Conservation (phyloP, 1,140 invertebrate genomes). For the Orchestia grillus region DNA sequence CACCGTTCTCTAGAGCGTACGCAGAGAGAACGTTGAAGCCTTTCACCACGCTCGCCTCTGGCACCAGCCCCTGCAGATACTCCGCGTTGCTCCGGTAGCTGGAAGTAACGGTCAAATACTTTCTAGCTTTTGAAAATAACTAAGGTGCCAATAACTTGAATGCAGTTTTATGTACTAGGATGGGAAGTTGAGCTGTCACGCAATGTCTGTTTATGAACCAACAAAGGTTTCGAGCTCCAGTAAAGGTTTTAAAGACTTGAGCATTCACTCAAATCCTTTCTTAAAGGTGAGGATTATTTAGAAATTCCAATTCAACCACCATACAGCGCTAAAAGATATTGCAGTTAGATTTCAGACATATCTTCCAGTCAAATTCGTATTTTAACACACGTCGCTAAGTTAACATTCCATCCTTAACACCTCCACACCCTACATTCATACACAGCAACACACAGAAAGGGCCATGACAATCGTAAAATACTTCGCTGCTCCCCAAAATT, state of each 20-base stretch:
- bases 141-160: not conserved
- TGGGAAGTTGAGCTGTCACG: not conserved
- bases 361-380: not conserved
- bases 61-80: conserved; percentile 67
- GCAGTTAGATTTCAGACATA: not conserved
- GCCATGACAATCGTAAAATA: not conserved
- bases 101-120: not conserved
- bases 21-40: conserved; percentile 69
- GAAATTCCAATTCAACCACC: not conserved
- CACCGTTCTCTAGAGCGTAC: conserved; percentile 68
- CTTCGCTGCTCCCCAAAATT: not conserved
- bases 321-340: not conserved
- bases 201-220: not conserved
- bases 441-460: not conserved
- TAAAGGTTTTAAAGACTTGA: not conserved
- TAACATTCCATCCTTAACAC: not conserved
- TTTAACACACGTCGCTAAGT: not conserved
- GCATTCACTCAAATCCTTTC: not conserved
- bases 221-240: not conserved
- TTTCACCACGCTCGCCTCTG: conserved; percentile 67
- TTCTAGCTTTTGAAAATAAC: not conserved
- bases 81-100: conserved; percentile 68
- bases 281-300: not conserved
- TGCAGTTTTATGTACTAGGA: not conserved
- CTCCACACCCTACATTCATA: no score